A percentile compares a stretch with the other conserved stretches of the same genome.
phyloP scores from a whole-genome alignment of 1,140 invertebrate species.

The Stenopsyche tienmushanensis region DNA sequence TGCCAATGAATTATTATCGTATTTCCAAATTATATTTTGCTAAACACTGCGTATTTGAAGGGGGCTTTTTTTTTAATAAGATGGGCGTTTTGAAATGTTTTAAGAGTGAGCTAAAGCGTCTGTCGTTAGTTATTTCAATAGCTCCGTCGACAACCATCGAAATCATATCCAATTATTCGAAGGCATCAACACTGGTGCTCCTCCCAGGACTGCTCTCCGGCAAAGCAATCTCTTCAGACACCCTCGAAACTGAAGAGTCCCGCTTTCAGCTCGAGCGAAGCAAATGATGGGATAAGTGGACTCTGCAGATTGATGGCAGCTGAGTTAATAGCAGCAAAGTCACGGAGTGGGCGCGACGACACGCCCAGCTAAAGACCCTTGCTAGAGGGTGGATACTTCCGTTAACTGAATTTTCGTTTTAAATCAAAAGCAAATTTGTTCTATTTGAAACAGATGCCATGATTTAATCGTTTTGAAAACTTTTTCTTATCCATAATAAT shows the following conservation, averaged over 20 bases:
- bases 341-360: slow-evolving; percentile 33
- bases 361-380: slow-evolving; percentile 25
- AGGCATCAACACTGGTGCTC: not conserved
- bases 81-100: too few relatives aligned
- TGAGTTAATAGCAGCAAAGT: slow-evolving; percentile 21
- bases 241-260: slow-evolving; percentile 9
- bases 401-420: too few relatives aligned
- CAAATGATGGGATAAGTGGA: slow-evolving; percentile 16
- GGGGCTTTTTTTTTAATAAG: too few relatives aligned
- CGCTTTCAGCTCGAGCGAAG: not conserved
- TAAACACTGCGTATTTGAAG: too few relatives aligned
- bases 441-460: too few relatives aligned
- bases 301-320: slow-evolving; percentile 14
- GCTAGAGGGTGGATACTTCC: not conserved
- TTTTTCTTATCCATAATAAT: too few relatives aligned
- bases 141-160: slow-evolving; percentile 20
- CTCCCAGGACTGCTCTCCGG: not conserved
- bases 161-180: slow-evolving; percentile 33
- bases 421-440: too few relatives aligned
- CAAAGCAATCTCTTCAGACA: slow-evolving; percentile 28
- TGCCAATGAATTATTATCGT: too few relatives aligned
- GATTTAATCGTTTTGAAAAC: too few relatives aligned
- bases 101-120: too few relatives aligned
- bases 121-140: slow-evolving; percentile 12
- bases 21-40: too few relatives aligned